A percentile compares a stretch with the other conserved stretches of the same genome.
phyloP scores from a whole-genome alignment of 2,797 vertebrate species.

The Hafferia zeledoni region DNA sequence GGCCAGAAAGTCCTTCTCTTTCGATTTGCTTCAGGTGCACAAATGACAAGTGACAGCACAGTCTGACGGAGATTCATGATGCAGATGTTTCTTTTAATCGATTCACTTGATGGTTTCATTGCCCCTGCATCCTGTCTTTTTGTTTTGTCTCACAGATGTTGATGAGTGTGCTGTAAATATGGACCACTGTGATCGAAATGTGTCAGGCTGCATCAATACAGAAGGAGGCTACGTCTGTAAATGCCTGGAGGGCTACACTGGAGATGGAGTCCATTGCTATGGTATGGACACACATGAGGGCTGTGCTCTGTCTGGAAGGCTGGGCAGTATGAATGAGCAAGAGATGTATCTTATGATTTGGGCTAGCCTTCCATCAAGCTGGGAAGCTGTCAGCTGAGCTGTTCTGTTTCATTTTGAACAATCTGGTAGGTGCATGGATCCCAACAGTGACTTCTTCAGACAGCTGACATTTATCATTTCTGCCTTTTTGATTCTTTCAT shows the following conservation, averaged over 20 bases:
- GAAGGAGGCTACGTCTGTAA: constrained; percentile 78
- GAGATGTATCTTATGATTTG: neutral
- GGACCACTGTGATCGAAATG: constrained; percentile 51
- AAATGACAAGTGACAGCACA: neutral
- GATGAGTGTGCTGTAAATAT: constrained; percentile 68
- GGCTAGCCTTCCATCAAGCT: neutral
- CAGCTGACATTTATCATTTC: neutral
- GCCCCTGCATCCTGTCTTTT: accelerated
- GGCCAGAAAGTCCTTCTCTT: neutral
- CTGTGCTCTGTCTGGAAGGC: neutral
- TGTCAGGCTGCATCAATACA: constrained; percentile 74
- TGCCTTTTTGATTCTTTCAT: neutral
- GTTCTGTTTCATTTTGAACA: neutral
- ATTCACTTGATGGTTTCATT: neutral
- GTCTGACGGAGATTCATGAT: neutral
- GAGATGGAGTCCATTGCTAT: constrained; percentile 77
- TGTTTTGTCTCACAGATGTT: constrained; percentile 63
- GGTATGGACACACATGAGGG: constrained; percentile 45
- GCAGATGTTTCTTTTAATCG: accelerated
- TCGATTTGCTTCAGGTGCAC: neutral
- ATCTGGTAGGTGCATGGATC: neutral
- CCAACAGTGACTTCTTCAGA: neutral
- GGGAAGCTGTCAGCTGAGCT: neutral
- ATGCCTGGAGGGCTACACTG: constrained; percentile 77
- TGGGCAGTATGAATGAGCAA: neutral